Evolutionary conservation across 2,888 invertebrate species (phyloP).

Genomic region (Galeruca laticollis): DNA sequence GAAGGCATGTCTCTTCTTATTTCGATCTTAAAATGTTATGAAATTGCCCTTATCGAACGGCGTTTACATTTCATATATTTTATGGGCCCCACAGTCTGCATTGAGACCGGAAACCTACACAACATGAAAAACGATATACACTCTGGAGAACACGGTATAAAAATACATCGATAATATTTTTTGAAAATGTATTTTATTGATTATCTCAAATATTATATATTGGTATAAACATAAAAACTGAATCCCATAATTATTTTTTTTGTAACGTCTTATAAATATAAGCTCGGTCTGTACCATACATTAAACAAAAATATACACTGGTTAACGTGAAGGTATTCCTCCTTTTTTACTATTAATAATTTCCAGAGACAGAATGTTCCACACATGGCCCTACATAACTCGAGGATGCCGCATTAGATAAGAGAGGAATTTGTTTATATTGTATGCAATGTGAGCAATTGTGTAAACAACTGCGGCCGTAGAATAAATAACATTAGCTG

Average conservation of each 20-base stretch:
- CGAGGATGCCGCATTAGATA: slow-evolving; percentile 27
- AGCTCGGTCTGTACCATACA: not conserved
- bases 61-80: too few species aligned
- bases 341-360: slow-evolving; percentile 16
- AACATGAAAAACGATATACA: too few species aligned
- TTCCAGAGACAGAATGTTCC: slow-evolving; percentile 9
- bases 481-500: slow-evolving; percentile 30
- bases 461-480: slow-evolving; percentile 13
- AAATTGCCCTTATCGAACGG: too few species aligned
- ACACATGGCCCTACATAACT: slow-evolving; percentile 27
- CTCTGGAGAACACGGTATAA: not conserved
- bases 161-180: not conserved
- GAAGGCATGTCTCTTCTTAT: too few species aligned
- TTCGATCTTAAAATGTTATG: too few species aligned
- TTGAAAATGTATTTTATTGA: too few species aligned
- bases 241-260: not conserved
- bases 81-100: too few species aligned
- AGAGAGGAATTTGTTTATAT: slow-evolving; percentile 32
- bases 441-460: slow-evolving; percentile 26
- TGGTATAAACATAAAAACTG: too few species aligned
- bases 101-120: too few species aligned
- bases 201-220: too few species aligned
- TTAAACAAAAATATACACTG: not conserved
- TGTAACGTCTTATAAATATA: not conserved
- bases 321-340: not conserved